Evolutionary conservation across 2,113 vertebrate species (phyloP), one percentile per base, ranked within the genome.

Genomic region (Penelope pileata): DNA sequence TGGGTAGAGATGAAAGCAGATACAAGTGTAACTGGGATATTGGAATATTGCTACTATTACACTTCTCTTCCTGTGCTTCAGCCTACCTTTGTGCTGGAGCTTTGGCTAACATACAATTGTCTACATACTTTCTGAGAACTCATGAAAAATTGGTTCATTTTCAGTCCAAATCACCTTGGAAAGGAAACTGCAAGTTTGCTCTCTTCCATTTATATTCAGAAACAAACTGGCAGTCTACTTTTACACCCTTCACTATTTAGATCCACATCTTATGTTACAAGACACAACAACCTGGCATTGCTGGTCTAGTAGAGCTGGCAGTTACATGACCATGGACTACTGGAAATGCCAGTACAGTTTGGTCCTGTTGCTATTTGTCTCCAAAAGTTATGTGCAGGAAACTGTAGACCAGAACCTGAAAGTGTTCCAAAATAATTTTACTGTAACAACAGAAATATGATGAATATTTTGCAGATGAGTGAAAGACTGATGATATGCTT

Each of bases 1-100:
- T 96, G 95, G 93, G 92, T 93, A 91, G 92, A 96, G 94, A 96
- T 96, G 94, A 96, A 95, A 97, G 96, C 89, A 95, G 90, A 94
- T 96, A 96, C 86, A 96, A 96, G 92, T 91, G 88, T 93, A 96
- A 91, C 91, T 74, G 72, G 82, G 82, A 93, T 96, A 95, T 75
- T 96, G 93, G 94, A 97, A 95, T 86, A 96, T 97, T 86, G 91
- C 85, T 96, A 86, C 91, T 94, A 86, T 91, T 97, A 88, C 90
- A 78, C 82, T 94, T 87, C 78, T 77, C 93, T 96, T 96, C 91
- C 91, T 95, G 79, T 95, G 79, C 85, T 91, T 93, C 83, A 94
- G 56, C 82, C 85, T 95, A 95, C 93, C 94, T 96, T 96, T 86
- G 72, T 86, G 72, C 73, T 93, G 85, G 83, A 91, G 87, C 85